Conservation (phyloP, 2,888 invertebrate genomes). For the Diploptera punctata region DNA sequence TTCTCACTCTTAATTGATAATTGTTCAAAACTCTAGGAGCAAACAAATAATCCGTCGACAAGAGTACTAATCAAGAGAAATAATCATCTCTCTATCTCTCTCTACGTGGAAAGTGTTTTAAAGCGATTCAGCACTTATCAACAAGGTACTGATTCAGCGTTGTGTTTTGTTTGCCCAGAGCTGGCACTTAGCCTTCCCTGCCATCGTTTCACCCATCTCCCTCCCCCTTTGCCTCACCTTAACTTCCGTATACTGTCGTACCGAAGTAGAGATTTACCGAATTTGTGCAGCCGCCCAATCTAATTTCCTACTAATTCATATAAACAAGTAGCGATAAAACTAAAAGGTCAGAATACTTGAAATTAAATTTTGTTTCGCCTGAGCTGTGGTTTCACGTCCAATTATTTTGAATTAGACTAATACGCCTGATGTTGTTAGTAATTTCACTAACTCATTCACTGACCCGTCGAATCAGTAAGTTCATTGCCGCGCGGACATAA, state of each 20-base stretch:
- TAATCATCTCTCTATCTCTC: no score
- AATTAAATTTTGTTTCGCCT: neutral
- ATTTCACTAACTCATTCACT: no score
- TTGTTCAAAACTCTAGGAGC: no score
- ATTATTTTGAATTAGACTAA: neutral
- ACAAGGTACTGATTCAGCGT: neutral
- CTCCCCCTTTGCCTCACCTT: neutral
- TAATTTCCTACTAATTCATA: neutral
- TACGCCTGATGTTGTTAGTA: no score
- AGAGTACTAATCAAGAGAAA: no score
- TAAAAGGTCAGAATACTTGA: neutral
- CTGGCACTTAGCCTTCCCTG: neutral
- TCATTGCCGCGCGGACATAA: no score
- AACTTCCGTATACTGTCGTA: neutral
- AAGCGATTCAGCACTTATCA: conserved; percentile 9
- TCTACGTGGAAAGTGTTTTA: neutral
- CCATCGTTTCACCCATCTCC: no score
- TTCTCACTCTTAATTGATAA: no score
- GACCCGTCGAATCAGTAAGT: no score
- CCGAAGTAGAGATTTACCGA: neutral
- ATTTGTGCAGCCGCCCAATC: neutral
- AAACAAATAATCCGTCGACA: no score
- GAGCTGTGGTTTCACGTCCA: neutral
- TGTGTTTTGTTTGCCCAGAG: conserved; percentile 6
- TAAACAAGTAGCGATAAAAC: neutral